Base-by-base conservation (phyloP, 2,113 vertebrate species). In the Eonycteris spelaea region DNA sequence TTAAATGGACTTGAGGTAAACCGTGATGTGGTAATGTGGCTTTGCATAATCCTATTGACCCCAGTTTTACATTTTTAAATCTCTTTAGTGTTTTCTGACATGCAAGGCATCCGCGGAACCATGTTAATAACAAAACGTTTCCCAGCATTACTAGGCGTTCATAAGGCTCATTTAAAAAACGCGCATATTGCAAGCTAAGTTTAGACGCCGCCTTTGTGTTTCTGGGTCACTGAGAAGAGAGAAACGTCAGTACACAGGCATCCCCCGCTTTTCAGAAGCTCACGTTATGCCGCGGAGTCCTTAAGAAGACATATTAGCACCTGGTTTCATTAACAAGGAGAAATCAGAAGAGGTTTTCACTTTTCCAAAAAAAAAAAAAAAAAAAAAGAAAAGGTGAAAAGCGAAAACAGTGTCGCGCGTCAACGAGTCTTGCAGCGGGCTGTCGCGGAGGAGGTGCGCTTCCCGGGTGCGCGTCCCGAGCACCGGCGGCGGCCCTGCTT, bases 1-100 rank as follows among this genome's bases (percentile, higher is more conserved):
- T 91, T 55, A 84, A 87, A 70, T 63, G 8, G 35, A 84, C 63
- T 45, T 40, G 53, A 78, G 38, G 48, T 89, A 78, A 59, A 85
- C 6, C 30, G 3, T 65, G 22, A 43, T 59, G 18, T 77, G 38
- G n/a, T 65, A 63, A 71, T 51, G 2, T 57, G 33, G 61, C 19
- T 83, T 90, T 73, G 6, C 14, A 59, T 57, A 75, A 90, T 77
- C 24, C 35, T 26, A 12, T 59, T 71, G 28, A 59, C 38, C 28
- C 53, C 16, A 18, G 16, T 74, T 86, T 61, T 86, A 3, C 33
- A 82, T 67, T 57, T 59, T 59, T 28, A 91, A 0, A 61, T 71
- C 12, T 63, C 10, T 53, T 71, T n/a, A 67, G 28, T 35, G 18
- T 55, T 4, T 40, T 21, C 8, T 65, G 45, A 55, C 26, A 38